These are phyloP conservation scores for Mycalesis mineus DNA, from an alignment of 2,888 invertebrate genomes.

Conservation along the genomic window DNA sequence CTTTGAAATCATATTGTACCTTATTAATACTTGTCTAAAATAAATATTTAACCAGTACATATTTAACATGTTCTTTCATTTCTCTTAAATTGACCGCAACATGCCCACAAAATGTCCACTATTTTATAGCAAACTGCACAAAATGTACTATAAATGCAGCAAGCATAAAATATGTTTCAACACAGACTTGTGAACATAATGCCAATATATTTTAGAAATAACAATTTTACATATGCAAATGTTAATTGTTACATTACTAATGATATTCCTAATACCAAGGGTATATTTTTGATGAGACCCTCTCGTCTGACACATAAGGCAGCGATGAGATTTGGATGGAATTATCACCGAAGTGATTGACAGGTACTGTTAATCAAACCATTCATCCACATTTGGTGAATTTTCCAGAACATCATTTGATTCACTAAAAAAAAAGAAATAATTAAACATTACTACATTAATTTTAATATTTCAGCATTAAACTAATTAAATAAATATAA, in stretches of 20 bases:
- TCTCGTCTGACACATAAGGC: neutral
- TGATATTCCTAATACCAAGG: constrained; percentile 6
- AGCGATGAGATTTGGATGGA: neutral
- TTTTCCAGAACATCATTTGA: constrained; percentile 91
- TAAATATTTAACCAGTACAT: constrained; percentile 74
- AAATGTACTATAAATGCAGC: constrained; percentile 15
- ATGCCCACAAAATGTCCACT: constrained; percentile 9
- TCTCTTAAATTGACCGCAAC: constrained; percentile 3
- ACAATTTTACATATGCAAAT: neutral
- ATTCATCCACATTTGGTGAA: constrained; percentile 90
- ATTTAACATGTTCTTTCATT: constrained; percentile 41
- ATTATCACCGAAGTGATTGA: constrained; percentile 25
- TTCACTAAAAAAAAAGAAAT: constrained; percentile 81
- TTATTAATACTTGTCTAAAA: constrained; percentile 58
- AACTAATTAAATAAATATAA: no score
- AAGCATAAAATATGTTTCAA: constrained; percentile 4
- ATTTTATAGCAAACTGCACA: constrained; percentile 8
- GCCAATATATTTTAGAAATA: constrained; percentile 7
- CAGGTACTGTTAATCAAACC: constrained; percentile 72
- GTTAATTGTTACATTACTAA: constrained; percentile 9
- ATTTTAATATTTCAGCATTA: no score
- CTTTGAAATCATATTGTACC: constrained; percentile 66
- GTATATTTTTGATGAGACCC: constrained; percentile 8
- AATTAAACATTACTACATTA: no score
- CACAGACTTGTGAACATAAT: constrained; percentile 8